Percentiles rank a stretch among this genome's conserved stretches.
Conservation (phyloP, 2,797 vertebrate genomes). For the Xenopus petersii region DNA sequence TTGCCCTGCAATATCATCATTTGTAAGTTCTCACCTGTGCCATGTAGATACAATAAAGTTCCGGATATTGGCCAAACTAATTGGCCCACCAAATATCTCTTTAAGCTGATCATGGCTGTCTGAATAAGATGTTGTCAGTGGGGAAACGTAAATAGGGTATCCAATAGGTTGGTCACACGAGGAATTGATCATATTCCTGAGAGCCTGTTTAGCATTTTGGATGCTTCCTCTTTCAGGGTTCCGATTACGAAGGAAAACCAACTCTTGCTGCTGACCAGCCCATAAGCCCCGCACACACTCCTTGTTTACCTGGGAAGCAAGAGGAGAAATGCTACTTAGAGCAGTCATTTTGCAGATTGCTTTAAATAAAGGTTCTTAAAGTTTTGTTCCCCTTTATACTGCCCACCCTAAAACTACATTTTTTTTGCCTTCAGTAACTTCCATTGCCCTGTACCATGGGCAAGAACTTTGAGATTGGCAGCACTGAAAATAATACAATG, state of each 20-base stretch:
- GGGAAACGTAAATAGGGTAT: constrained; percentile 97
- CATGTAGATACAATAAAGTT: constrained; percentile 92
- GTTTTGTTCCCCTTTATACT: too few relatives aligned
- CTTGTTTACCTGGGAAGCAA: constrained; percentile 82
- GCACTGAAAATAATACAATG: too few relatives aligned
- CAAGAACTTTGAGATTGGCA: too few relatives aligned
- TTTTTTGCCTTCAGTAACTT: too few relatives aligned
- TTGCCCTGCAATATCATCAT: too few relatives aligned
- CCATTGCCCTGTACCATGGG: too few relatives aligned
- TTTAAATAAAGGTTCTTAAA: too few relatives aligned
- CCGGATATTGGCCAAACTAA: constrained; percentile 90
- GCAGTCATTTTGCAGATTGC: too few relatives aligned
- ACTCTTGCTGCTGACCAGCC: constrained; percentile 96
- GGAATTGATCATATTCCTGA: constrained; percentile 98
- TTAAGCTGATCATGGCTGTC: constrained; percentile 91
- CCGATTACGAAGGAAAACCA: constrained; percentile 92
- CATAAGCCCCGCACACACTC: constrained; percentile 96
- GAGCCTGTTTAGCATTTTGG: constrained; percentile 96
- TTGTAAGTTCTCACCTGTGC: constrained; percentile 78
- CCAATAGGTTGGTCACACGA: constrained; percentile 98
- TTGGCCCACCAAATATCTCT: constrained; percentile 88
- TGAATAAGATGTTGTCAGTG: constrained; percentile 93
- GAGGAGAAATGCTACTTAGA: too few relatives aligned
- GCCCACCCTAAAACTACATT: too few relatives aligned
- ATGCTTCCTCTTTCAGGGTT: constrained; percentile 98